These are phyloP conservation scores for Xestobium rufovillosum DNA, from an alignment of 2,888 invertebrate genomes.

Conservation along the genomic window DNA sequence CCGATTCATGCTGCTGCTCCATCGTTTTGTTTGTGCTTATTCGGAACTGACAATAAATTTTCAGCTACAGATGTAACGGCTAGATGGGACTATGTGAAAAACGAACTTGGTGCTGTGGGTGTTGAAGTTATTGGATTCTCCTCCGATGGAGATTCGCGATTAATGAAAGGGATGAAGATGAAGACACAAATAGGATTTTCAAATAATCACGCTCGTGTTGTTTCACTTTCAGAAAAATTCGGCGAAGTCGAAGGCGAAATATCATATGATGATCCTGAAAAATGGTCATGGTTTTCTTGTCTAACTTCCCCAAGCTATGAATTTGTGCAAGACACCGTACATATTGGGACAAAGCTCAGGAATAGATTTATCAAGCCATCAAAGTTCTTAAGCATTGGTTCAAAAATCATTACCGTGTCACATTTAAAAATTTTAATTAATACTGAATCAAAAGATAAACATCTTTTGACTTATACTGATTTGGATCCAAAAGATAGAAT, in stretches of 20 bases:
- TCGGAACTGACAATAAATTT: slow-evolving; percentile 5
- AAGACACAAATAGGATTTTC: not conserved
- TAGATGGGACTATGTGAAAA: slow-evolving; percentile 6
- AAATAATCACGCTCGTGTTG: no score
- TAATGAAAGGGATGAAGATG: slow-evolving; percentile 5
- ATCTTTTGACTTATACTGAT: not conserved
- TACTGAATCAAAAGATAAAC: not conserved
- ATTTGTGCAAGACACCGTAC: slow-evolving; percentile 1
- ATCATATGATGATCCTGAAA: not conserved
- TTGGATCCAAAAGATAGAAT: not conserved
- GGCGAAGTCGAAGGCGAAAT: no score
- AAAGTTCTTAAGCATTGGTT: not conserved
- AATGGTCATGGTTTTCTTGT: not conserved
- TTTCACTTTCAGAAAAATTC: no score
- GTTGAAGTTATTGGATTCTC: slow-evolving; percentile 5
- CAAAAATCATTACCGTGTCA: not conserved
- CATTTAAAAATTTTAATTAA: slow-evolving; percentile 1
- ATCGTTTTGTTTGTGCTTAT: slow-evolving; percentile 5
- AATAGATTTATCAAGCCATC: not conserved
- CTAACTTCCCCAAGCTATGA: not conserved
- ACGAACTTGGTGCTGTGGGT: not conserved
- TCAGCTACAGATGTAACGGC: not conserved
- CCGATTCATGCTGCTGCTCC: slow-evolving; percentile 4
- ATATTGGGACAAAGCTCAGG: not conserved
- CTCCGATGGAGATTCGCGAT: slow-evolving; percentile 7